Evolutionary conservation across 2,888 invertebrate species (phyloP).

Genomic region (Glyphotaelius pellucidus): DNA sequence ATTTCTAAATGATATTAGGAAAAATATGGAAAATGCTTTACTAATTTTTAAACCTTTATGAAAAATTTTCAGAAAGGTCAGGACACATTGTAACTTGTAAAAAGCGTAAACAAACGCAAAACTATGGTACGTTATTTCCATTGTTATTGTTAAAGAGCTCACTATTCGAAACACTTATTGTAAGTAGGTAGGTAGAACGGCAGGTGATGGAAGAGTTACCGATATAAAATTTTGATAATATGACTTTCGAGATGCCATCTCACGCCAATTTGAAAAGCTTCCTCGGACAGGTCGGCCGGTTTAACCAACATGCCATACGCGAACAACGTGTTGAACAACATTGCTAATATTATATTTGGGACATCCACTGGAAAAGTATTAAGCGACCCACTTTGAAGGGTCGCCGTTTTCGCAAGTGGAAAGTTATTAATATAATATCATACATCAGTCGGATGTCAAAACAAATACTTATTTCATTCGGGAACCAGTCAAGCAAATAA

Average conservation of each 20-base stretch:
- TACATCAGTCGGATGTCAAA: background rate
- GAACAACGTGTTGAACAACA: background rate
- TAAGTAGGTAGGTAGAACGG: background rate
- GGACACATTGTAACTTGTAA: no score
- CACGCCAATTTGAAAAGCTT: background rate
- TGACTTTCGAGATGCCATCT: background rate
- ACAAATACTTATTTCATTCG: background rate
- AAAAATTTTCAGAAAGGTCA: no score
- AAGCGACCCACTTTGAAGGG: slow-evolving; percentile 20
- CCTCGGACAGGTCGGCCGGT: background rate
- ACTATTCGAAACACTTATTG: background rate
- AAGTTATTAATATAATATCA: slow-evolving; percentile 24
- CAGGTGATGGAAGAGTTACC: background rate
- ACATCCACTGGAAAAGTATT: slow-evolving; percentile 2
- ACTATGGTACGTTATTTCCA: background rate
- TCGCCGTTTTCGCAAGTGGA: slow-evolving; percentile 37
- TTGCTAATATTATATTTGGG: background rate
- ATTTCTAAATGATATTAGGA: background rate
- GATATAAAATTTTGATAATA: background rate
- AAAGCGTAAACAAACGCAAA: background rate
- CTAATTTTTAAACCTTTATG: no score
- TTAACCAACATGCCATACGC: background rate
- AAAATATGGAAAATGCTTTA: no score
- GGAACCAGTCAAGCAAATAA: slow-evolving; percentile 11
- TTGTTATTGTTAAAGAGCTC: background rate